Percentiles rank a stretch among this genome's conserved stretches.
These are phyloP conservation scores for Drosophila melanogaster DNA, from an alignment of 1,140 invertebrate species.

Conservation along the genomic window Release_6_plus_ISO1_MT NT_037436.4:363501-364000, in stretches of 20 bases:
- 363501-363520: slow-evolving; percentile 90
- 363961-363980: slow-evolving; percentile 58
- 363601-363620: slow-evolving; percentile 61
- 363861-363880: not conserved
- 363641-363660: slow-evolving; percentile 69
- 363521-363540: slow-evolving; percentile 85
- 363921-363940: not conserved
- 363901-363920: slow-evolving; percentile 19
- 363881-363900: slow-evolving; percentile 64
- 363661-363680: slow-evolving; percentile 66
- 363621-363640: slow-evolving; percentile 53
- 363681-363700: slow-evolving; percentile 67
- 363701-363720: slow-evolving; percentile 13
- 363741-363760: slow-evolving; percentile 11
- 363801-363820: slow-evolving; percentile 59
- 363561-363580: slow-evolving; percentile 35
- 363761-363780: slow-evolving; percentile 39
- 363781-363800: slow-evolving; percentile 60
- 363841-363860: not conserved
- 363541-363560: slow-evolving; percentile 65
- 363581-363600: slow-evolving; percentile 14
- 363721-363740: slow-evolving; percentile 6
- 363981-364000: slow-evolving; percentile 21
- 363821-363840: slow-evolving; percentile 3
- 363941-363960: slow-evolving; percentile 46